phyloP scores from a whole-genome alignment of 2,113 vertebrate genomes.

The Aspidoscelis tigris region DNA sequence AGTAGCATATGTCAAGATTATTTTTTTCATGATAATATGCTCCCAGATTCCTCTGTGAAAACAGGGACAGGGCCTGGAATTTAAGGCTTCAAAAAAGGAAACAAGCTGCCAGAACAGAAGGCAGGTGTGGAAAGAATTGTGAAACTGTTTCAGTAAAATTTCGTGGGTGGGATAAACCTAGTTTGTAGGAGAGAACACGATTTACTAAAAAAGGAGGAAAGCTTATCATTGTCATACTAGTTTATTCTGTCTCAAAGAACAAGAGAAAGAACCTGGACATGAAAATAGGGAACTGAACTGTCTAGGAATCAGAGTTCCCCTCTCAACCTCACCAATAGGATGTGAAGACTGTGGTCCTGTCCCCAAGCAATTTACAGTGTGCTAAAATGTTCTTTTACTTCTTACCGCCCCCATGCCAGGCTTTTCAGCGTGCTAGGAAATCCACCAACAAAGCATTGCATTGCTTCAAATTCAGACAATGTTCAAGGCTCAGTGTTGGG shows the following conservation, averaged over 20 bases:
- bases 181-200: background rate
- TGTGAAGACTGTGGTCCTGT: too few species aligned
- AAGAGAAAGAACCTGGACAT: too few species aligned
- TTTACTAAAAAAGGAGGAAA: background rate
- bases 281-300: too few species aligned
- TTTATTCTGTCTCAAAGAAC: too few species aligned
- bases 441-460: background rate
- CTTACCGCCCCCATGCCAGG: too few species aligned
- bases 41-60: background rate
- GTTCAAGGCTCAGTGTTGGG: too few species aligned
- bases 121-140: background rate
- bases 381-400: too few species aligned
- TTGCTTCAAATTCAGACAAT: background rate
- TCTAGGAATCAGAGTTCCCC: too few species aligned
- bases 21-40: background rate
- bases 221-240: too few species aligned
- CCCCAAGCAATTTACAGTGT: too few species aligned
- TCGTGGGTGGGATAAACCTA: background rate
- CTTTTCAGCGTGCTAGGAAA: background rate
- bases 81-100: background rate
- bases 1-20: background rate
- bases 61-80: background rate
- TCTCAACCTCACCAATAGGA: too few species aligned
- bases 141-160: background rate
- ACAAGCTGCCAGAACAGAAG: background rate